Percentiles rank a stretch among this genome's conserved stretches.
Evolutionary conservation across 35 echinoderm and acorn worm species (phyloP).

Genomic region (Apostichopus japonicus): DNA sequence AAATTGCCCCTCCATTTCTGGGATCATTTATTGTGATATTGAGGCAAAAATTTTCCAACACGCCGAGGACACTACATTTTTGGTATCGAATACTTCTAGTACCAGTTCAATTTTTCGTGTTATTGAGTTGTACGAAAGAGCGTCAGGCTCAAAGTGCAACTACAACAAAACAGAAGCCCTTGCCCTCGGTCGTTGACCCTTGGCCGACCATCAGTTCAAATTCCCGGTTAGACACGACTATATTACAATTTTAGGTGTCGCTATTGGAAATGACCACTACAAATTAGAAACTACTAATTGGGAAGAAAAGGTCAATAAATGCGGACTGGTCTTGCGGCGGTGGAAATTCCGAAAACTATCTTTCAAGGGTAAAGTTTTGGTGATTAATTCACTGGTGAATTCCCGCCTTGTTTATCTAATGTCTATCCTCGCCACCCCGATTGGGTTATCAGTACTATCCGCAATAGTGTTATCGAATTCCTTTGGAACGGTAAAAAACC

Average conservation of each 20-base stretch:
- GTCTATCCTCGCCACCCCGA: no score
- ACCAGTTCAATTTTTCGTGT: not conserved
- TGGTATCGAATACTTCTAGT: not conserved
- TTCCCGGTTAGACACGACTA: not conserved
- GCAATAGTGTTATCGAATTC: no score
- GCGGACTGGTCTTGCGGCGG: not conserved
- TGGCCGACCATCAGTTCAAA: not conserved
- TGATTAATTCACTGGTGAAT: no score
- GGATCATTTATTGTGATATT: not conserved
- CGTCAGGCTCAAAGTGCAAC: conserved; percentile 20
- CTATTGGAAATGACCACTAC: not conserved
- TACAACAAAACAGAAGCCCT: not conserved
- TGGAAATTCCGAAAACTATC: conserved; percentile 20
- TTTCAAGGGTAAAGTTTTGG: conserved; percentile 7
- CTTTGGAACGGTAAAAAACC: not conserved
- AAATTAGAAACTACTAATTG: not conserved
- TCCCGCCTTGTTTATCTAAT: no score
- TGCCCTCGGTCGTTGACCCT: not conserved
- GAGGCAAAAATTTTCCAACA: conserved; percentile 49
- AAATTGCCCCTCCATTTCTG: not conserved
- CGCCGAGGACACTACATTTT: conserved; percentile 48
- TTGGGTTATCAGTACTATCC: no score
- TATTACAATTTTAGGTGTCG: conserved; percentile 12
- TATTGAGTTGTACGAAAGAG: not conserved
- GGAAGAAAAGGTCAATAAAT: not conserved